Percentiles rank a stretch among this genome's conserved stretches.
phyloP scores from a whole-genome alignment of 2,888 invertebrate species.

The Ceriagrion tenellum region DNA sequence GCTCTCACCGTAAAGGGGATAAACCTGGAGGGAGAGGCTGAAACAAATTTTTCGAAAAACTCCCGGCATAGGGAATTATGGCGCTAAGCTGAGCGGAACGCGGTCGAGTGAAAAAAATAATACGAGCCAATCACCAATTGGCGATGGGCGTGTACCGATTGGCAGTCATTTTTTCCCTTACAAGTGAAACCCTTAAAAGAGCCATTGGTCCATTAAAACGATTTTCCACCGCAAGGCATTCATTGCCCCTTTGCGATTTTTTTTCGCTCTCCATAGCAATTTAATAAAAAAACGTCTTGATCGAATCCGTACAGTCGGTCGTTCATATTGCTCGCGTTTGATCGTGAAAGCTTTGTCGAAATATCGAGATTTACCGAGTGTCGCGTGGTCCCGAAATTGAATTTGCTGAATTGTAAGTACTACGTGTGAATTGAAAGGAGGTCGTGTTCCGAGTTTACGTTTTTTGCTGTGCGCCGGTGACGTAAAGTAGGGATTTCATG shows the following conservation, averaged over 20 bases:
- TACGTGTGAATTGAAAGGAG: too few relatives aligned
- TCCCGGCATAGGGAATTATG: background rate
- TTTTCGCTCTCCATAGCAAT: background rate
- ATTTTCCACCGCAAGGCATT: background rate
- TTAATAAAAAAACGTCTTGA: background rate
- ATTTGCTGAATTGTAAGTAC: too few relatives aligned
- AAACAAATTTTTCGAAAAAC: background rate
- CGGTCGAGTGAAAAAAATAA: background rate
- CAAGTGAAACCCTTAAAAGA: conserved; percentile 14
- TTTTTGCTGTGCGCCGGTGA: too few relatives aligned
- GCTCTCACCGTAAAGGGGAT: background rate
- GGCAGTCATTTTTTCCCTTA: background rate
- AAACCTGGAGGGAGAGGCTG: background rate
- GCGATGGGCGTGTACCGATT: background rate
- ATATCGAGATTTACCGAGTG: too few relatives aligned
- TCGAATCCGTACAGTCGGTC: background rate
- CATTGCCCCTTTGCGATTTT: background rate
- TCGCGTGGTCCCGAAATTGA: too few relatives aligned
- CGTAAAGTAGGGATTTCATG: too few relatives aligned
- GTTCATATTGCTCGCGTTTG: too few relatives aligned
- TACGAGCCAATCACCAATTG: background rate
- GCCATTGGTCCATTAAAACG: conserved; percentile 47
- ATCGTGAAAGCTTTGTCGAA: too few relatives aligned
- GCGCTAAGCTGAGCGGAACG: background rate
- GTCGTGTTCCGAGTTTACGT: too few relatives aligned